Evolutionary conservation across 2,888 invertebrate species (phyloP), one percentile per base, ranked within the genome.

Genomic region (Meta bourneti): DNA sequence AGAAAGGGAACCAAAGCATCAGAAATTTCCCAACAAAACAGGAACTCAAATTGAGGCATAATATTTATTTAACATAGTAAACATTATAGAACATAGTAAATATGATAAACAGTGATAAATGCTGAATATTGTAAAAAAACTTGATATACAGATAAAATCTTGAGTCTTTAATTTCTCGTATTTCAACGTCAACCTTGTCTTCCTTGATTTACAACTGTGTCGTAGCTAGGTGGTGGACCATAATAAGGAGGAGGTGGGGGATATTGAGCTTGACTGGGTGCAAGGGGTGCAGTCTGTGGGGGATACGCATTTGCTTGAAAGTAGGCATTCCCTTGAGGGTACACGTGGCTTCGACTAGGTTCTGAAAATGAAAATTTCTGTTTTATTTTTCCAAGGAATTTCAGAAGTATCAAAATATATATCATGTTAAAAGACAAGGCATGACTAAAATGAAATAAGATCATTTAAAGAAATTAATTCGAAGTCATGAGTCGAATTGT

Each of bases 141-240:
- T 19, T 11, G 54, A 88, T 81, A 88, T 88, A 88, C 81, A 81
- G 61, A 81, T 81, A 81, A 75, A 80, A 81, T 48, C 61, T 48
- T 61, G 61, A 11, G 52, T 72, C 20, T 54, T 72, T 49, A n/a
- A 51, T 61, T 19, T 34, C 20, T 34, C 19, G 34, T 69, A 69
- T 49, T n/a, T 16, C 16, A 34, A 51, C 7, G 52, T 88, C 80
- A 88, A 9, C 88, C 88, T 49, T 88, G 88, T n/a, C 88, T 88
- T 19, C 51, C 52, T 78, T 75, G 78, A 7, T 54, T 54, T 1
- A 91, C 83, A 11, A 82, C 87, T 19, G 87, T 87, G 48, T 91
- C 91, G 7, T 91, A 91, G 54, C 91, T 91, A 6, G 91, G 91
- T 0, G 91, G 91, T 78, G 91, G 91, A 34, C 91, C 91, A 88